phyloP scores from a whole-genome alignment of 2,888 invertebrate genomes.

The Magallana nippona region DNA sequence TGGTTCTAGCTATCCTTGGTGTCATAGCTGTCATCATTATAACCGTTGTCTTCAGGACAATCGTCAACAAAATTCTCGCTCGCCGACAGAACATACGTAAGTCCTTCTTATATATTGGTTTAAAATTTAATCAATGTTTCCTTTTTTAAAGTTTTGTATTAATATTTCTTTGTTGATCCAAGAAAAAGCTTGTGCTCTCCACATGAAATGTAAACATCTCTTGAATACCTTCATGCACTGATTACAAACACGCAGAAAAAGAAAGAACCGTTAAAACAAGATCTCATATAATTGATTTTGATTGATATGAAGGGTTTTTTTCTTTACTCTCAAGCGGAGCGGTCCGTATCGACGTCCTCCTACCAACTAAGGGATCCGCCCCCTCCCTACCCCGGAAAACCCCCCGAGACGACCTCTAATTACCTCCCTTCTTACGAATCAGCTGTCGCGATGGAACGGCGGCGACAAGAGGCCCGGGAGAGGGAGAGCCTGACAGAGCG shows the following conservation, averaged over 20 bases:
- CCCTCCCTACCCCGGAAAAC: constrained; percentile 2
- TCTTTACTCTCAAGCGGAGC: background rate
- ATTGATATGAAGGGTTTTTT: too few relatives aligned
- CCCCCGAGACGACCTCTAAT: background rate
- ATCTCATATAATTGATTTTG: too few relatives aligned
- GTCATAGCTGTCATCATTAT: background rate
- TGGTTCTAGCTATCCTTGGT: background rate
- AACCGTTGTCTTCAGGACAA: background rate
- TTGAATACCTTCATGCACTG: background rate
- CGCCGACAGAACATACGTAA: background rate
- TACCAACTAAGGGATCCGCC: background rate
- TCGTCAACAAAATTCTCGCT: background rate
- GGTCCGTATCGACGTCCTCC: background rate
- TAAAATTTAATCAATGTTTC: too few relatives aligned
- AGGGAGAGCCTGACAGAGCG: background rate
- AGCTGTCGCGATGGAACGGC: background rate
- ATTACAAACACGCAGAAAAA: background rate
- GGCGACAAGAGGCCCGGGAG: background rate
- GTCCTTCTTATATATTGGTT: background rate
- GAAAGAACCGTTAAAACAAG: too few relatives aligned
- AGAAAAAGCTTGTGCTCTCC: too few relatives aligned
- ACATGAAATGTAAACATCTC: too few relatives aligned
- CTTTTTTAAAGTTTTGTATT: too few relatives aligned
- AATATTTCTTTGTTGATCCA: too few relatives aligned
- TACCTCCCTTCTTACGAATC: constrained; percentile 24